Conservation (phyloP, 2,113 vertebrate genomes). For the Tetrao urogallus region DNA sequence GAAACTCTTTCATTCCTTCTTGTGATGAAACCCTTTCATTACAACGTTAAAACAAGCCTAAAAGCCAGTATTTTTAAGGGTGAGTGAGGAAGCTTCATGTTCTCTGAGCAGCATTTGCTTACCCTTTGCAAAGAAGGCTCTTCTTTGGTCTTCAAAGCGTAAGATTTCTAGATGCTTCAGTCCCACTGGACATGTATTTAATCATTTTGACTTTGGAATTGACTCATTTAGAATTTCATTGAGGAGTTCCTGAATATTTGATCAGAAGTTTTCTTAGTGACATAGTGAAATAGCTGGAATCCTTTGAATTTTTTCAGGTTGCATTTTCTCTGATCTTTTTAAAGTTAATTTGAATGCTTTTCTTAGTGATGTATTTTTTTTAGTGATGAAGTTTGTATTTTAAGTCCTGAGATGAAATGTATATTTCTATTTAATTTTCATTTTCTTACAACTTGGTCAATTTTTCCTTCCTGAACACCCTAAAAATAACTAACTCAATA, state of each 20-base stretch:
- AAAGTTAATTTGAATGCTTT: background rate
- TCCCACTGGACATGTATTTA: background rate
- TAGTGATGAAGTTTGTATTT: background rate
- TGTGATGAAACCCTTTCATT: background rate
- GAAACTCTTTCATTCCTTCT: background rate
- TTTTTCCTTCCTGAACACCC: background rate
- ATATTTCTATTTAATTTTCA: background rate
- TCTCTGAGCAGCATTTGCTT: background rate
- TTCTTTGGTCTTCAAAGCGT: background rate
- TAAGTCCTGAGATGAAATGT: background rate
- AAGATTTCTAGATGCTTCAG: background rate
- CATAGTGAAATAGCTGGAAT: background rate
- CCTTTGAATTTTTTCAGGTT: background rate
- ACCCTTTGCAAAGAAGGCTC: background rate
- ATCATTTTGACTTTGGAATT: background rate
- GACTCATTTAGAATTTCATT: background rate
- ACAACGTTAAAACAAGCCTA: background rate
- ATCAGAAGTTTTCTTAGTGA: background rate
- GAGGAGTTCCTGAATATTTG: background rate
- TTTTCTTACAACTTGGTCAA: background rate
- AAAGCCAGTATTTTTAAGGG: background rate
- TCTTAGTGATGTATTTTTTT: background rate
- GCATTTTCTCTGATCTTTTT: background rate
- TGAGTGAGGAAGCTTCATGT: accelerated
- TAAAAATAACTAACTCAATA: background rate